A percentile compares a stretch with the other conserved stretches of the same genome.
Conservation (phyloP, 2,113 vertebrate species). For the Arenaria interpres region DNA sequence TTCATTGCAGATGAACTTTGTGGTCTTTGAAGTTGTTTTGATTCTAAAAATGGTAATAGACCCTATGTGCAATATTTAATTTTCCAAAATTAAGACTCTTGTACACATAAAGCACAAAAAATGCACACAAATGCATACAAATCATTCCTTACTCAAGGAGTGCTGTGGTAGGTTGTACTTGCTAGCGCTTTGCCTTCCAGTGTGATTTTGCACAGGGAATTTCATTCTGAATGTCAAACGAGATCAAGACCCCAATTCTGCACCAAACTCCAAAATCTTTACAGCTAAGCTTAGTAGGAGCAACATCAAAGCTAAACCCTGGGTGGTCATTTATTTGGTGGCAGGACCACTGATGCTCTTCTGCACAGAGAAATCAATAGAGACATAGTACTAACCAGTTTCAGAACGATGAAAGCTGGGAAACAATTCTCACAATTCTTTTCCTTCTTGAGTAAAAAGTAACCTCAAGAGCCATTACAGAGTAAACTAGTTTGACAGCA, state of each 20-base stretch:
- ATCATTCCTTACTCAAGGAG: neutral
- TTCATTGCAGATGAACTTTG: neutral
- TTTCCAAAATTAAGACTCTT: neutral
- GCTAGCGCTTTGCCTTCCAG: neutral
- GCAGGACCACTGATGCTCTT: neutral
- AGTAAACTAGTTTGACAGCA: neutral
- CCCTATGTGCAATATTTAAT: neutral
- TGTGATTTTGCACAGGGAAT: neutral
- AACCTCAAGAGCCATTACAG: neutral
- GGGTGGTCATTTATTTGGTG: neutral
- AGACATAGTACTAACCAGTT: neutral
- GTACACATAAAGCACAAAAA: neutral
- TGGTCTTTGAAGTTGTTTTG: conserved; percentile 16
- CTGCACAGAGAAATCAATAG: neutral
- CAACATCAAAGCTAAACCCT: neutral
- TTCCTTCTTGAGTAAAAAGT: neutral
- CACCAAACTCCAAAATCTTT: neutral
- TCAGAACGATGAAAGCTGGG: neutral
- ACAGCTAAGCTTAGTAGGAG: neutral
- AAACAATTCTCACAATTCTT: neutral
- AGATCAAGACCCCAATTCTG: neutral
- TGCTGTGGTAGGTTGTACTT: neutral
- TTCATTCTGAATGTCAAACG: neutral
- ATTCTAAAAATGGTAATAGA: conserved; percentile 31
- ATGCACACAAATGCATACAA: neutral